Conservation (phyloP, 2,797 vertebrate species). For the Kryptopterus vitreolus region DNA sequence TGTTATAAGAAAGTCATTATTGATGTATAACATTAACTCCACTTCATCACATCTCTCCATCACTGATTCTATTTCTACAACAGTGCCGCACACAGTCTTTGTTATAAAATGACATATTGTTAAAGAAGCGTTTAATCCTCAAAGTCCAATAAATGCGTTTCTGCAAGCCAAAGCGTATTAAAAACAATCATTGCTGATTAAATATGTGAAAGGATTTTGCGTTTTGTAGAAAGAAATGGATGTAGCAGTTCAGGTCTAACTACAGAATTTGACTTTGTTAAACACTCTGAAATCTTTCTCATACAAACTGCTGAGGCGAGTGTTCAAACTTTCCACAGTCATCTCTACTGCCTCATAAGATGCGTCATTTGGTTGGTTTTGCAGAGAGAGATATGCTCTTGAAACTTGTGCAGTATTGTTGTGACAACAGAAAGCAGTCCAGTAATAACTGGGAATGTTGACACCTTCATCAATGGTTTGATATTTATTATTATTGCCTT, state of each 20-base stretch:
- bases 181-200: not conserved
- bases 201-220: not conserved
- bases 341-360: not conserved
- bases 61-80: not conserved
- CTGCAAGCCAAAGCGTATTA: not conserved
- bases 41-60: not conserved
- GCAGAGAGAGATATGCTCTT: not conserved
- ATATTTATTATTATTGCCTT: too few relatives aligned
- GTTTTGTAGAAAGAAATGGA: not conserved
- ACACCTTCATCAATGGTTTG: not conserved
- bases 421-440: conserved; percentile 20
- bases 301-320: not conserved
- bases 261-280: too few relatives aligned
- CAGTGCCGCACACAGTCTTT: not conserved
- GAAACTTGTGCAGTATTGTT: not conserved
- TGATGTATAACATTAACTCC: not conserved
- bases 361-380: not conserved
- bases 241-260: not conserved
- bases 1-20: not conserved
- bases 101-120: not conserved
- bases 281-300: not conserved
- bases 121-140: not conserved
- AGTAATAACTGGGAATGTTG: conserved; percentile 19
- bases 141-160: not conserved
- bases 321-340: not conserved